phyloP scores from a whole-genome alignment of 2,113 vertebrate genomes.

The Guaruba guarouba region DNA sequence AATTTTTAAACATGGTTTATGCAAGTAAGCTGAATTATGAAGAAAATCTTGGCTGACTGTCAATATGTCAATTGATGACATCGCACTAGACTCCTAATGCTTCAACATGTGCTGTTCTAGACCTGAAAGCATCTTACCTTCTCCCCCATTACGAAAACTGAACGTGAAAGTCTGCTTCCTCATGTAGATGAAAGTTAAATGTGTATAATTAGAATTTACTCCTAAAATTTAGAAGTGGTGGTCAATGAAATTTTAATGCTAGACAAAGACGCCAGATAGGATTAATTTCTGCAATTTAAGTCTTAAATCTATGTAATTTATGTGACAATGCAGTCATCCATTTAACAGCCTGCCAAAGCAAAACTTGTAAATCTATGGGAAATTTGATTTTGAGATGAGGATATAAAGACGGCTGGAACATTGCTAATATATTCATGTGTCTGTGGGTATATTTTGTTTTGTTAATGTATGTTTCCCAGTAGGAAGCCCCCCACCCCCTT shows the following conservation, averaged over 20 bases:
- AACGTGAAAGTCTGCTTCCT: neutral
- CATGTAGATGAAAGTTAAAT: neutral
- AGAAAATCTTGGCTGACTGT: neutral
- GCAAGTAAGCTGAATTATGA: neutral
- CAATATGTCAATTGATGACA: neutral
- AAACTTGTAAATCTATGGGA: neutral
- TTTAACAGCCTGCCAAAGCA: neutral
- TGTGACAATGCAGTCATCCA: neutral
- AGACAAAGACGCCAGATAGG: neutral
- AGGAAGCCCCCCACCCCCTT: neutral
- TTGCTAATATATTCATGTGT: neutral
- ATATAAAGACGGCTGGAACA: neutral
- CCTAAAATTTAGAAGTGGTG: neutral
- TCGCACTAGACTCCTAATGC: neutral
- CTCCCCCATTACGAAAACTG: neutral
- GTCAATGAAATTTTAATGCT: neutral
- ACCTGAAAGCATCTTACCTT: neutral
- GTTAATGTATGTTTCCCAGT: neutral
- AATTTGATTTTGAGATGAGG: neutral
- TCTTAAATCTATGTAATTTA: neutral
- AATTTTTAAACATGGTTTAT: neutral
- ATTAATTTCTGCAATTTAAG: slow-evolving; percentile 45
- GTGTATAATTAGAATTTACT: neutral
- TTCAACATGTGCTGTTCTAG: neutral
- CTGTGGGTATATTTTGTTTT: neutral